Evolutionary conservation across 2,113 vertebrate genomes (phyloP), one percentile per base, ranked within the genome.

Genomic region (Rostratula benghalensis): DNA sequence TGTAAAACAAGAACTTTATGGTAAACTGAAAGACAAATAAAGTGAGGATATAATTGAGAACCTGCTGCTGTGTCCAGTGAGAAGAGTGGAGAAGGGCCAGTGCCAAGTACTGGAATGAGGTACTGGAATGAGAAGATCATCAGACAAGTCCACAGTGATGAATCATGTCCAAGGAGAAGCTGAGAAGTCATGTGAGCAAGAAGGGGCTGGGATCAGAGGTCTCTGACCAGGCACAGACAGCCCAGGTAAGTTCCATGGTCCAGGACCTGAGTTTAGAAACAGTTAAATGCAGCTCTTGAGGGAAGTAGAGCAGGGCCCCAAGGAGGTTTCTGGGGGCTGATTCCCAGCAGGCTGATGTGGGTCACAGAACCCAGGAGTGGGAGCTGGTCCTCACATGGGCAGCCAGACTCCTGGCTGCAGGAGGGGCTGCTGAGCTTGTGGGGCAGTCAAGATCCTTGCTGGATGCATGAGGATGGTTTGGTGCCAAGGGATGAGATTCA

Each of bases 141-240:
- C 5, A 46, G 30, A 71, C 5, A 76, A 7, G 53, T 68, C 37
- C 2, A 0, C 1, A 2, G 31, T 67, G 68, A 53, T 22, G 5
- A 71, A 7, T 24, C 28, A 53, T 25, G 16, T 70, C 37, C 25
- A 39, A 57, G 37, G 15, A 15, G 7, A 21, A 86, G 31, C 16
- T 3, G 1, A 18, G 19, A 91, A 53, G 11, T 33, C 14, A 13
- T 1, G 2, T 0, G 48, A 71, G 31, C 37, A 51, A 64, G 46
- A 4, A 54, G 27, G 23, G 6, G 13, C 33, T 53, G 27, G 4
- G 6, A 25, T 73, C 4, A 13, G 43, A 69, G 4, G 5, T 86
- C 57, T 22, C 20, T 45, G 61, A 8, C 9, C 41, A 67, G 48
- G 30, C n/a, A 75, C 28, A 86, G 74, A 7, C 23, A 78, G 37